Conservation (phyloP, 2,113 vertebrate species). For the Crotalus helleri region DNA sequence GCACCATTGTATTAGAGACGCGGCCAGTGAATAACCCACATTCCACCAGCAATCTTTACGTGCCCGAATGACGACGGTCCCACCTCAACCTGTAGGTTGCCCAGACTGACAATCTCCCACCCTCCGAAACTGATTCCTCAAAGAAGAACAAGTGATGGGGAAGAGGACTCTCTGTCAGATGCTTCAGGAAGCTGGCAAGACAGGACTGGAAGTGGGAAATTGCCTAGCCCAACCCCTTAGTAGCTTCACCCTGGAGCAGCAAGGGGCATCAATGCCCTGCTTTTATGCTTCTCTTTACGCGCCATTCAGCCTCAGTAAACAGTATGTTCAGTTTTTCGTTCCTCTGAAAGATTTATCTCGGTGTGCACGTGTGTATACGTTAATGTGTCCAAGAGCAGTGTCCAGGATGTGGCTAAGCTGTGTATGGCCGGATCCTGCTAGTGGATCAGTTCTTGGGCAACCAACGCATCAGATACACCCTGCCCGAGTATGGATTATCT, state of each 20-base stretch:
- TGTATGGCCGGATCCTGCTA: background rate
- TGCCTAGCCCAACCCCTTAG: background rate
- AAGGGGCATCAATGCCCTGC: no score
- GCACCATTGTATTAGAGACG: conserved; percentile 81
- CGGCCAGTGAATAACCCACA: conserved; percentile 70
- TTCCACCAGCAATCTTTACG: conserved; percentile 80
- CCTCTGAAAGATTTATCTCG: background rate
- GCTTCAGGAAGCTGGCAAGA: background rate
- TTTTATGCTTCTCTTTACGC: background rate
- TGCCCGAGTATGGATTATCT: background rate
- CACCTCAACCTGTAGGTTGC: no score
- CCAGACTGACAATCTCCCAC: background rate
- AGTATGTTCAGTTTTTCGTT: background rate
- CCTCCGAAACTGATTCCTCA: background rate
- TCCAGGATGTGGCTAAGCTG: background rate
- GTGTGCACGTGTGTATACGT: background rate
- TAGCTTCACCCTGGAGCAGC: no score
- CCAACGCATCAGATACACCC: background rate
- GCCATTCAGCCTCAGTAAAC: background rate
- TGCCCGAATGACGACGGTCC: conserved; percentile 69
- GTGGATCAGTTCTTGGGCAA: background rate
- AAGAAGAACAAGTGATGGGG: background rate
- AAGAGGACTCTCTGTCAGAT: background rate
- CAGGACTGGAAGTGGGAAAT: background rate
- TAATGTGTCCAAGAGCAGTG: background rate